These are phyloP conservation scores for Drosophila ficusphila DNA, from an alignment of 1,140 invertebrate species.

Conservation along the genomic window DNA sequence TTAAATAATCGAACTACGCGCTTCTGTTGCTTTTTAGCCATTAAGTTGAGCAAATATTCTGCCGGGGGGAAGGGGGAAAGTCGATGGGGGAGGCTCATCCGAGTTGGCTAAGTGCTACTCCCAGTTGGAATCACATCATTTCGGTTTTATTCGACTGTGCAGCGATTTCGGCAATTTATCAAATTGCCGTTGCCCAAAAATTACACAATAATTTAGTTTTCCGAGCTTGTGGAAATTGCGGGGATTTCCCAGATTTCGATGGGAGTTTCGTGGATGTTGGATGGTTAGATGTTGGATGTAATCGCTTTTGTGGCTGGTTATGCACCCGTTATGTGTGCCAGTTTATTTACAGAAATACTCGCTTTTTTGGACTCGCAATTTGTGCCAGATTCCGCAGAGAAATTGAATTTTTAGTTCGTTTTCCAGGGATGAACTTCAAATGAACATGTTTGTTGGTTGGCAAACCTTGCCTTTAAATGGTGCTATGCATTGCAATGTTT, in stretches of 20 bases:
- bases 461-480: slow-evolving; percentile 8
- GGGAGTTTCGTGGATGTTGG: slow-evolving; percentile 39
- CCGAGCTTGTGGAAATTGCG: not conserved
- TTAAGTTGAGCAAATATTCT: slow-evolving; percentile 68
- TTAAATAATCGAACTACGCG: slow-evolving; percentile 74
- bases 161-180: slow-evolving; percentile 25
- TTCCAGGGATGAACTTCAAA: slow-evolving; percentile 2
- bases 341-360: slow-evolving; percentile 32
- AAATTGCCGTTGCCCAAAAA: slow-evolving; percentile 29
- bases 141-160: slow-evolving; percentile 2
- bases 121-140: slow-evolving; percentile 24
- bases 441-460: slow-evolving; percentile 18
- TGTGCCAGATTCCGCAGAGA: slow-evolving; percentile 1
- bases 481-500: slow-evolving; percentile 21
- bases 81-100: too few species aligned
- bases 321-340: slow-evolving; percentile 7
- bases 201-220: slow-evolving; percentile 42
- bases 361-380: slow-evolving; percentile 31
- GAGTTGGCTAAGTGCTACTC: slow-evolving; percentile 7
- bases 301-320: slow-evolving; percentile 52
- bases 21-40: slow-evolving; percentile 47
- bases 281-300: too few species aligned
- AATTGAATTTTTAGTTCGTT: slow-evolving; percentile 10
- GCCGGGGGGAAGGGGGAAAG: too few species aligned
- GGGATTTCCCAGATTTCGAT: slow-evolving; percentile 8